A percentile compares a stretch with the other conserved stretches of the same genome.
These are phyloP conservation scores for Trichonephila clavata DNA, from an alignment of 1,140 invertebrate species.

Conservation along the genomic window DNA sequence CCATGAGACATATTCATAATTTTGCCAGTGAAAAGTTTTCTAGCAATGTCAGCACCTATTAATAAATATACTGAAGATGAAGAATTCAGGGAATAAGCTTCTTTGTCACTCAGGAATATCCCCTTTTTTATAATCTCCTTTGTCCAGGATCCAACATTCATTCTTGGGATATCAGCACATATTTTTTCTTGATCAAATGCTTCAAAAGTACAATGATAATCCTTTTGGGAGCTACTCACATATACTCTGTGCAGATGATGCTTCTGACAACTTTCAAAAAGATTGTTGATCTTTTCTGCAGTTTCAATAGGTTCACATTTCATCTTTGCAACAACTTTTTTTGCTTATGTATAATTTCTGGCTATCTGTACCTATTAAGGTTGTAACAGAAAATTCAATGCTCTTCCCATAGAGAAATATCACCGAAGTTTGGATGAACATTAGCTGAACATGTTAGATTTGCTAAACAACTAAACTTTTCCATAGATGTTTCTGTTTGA, in stretches of 20 bases:
- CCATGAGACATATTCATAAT: not conserved
- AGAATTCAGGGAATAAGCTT: no score
- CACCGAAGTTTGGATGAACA: constrained; percentile 5
- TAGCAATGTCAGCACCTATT: constrained; percentile 14
- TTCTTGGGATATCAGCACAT: constrained; percentile 7
- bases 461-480: not conserved
- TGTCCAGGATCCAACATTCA: not conserved
- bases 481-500: not conserved
- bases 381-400: not conserved
- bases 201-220: constrained; percentile 15
- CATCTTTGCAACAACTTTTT: not conserved
- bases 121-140: not conserved
- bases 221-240: no score
- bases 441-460: constrained; percentile 1
- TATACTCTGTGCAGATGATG: not conserved
- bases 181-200: constrained; percentile 37
- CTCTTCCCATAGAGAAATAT: not conserved
- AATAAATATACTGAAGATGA: not conserved
- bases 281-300: not conserved
- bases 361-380: not conserved
- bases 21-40: constrained; percentile 23
- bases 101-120: not conserved
- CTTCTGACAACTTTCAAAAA: constrained; percentile 26
- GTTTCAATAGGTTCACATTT: no score
- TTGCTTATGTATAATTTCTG: constrained; percentile 7